Evolutionary conservation across 2,888 invertebrate genomes (phyloP).

Genomic region (Drosophila paramelanica): DNA sequence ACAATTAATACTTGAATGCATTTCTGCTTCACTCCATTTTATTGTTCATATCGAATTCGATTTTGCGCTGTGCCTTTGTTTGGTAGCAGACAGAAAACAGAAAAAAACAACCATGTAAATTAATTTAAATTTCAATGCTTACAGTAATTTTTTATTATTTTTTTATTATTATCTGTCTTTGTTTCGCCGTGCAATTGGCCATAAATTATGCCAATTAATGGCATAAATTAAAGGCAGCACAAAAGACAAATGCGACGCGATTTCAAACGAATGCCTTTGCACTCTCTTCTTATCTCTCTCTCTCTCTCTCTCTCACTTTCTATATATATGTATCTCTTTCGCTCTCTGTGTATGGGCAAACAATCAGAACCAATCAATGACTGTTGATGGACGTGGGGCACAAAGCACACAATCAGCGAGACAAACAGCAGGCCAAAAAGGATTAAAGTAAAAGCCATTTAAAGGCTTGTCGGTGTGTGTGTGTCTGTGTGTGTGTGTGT

Average conservation of each 20-base stretch:
- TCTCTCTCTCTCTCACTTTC: neutral
- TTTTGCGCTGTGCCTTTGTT: conserved; percentile 18
- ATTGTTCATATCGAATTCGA: conserved; percentile 16
- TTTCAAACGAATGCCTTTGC: neutral
- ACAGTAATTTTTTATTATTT: conserved; percentile 23
- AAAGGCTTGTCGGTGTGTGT: conserved; percentile 23
- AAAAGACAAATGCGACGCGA: conserved; percentile 35
- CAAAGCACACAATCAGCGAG: conserved; percentile 69
- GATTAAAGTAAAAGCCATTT: conserved; percentile 82
- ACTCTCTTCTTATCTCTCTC: neutral
- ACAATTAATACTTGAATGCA: neutral
- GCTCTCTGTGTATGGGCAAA: conserved; percentile 31
- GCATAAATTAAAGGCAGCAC: conserved; percentile 64
- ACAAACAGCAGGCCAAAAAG: conserved; percentile 67
- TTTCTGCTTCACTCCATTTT: neutral
- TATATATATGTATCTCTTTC: neutral
- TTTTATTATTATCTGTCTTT: conserved; percentile 2
- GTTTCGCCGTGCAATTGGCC: conserved; percentile 32
- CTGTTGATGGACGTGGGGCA: conserved; percentile 55
- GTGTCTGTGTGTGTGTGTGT: conserved; percentile 22
- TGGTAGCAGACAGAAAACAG: conserved; percentile 1
- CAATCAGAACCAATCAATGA: conserved; percentile 76
- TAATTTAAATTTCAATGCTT: conserved; percentile 38
- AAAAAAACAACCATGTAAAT: neutral
- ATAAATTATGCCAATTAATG: conserved; percentile 78